A percentile compares a stretch with the other conserved stretches of the same genome.
These are phyloP conservation scores for Rhabdomys dilectus DNA, from an alignment of 2,113 vertebrate genomes.

Conservation along the genomic window DNA sequence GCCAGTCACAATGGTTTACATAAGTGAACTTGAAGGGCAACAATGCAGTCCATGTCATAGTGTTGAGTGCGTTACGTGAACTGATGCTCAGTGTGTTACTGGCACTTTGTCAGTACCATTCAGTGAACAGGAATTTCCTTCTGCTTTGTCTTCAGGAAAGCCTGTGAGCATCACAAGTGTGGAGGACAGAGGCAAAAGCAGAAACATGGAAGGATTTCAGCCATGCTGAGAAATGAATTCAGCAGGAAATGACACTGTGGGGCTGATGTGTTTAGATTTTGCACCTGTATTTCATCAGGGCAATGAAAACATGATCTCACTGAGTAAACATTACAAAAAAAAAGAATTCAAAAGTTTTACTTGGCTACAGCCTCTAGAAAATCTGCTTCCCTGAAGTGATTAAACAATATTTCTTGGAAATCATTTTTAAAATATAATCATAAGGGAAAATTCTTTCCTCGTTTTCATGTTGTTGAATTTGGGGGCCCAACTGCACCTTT, in stretches of 20 bases:
- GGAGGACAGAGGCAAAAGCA: not conserved
- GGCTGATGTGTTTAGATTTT: slow-evolving; percentile 80
- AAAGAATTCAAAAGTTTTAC: slow-evolving; percentile 87
- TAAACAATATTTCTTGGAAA: slow-evolving; percentile 86
- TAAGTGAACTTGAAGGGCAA: not conserved
- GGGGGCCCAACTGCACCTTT: not conserved
- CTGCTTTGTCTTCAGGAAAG: slow-evolving; percentile 11
- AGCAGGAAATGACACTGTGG: slow-evolving; percentile 75
- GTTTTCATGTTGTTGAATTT: slow-evolving; percentile 68
- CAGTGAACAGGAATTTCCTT: not conserved
- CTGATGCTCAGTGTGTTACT: slow-evolving; percentile 1
- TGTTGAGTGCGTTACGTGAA: not conserved
- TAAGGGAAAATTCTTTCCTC: slow-evolving; percentile 73
- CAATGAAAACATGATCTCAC: slow-evolving; percentile 87
- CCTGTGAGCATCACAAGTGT: slow-evolving; percentile 34
- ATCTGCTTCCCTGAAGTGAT: slow-evolving; percentile 82
- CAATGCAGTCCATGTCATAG: not conserved
- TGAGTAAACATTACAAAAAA: slow-evolving; percentile 87
- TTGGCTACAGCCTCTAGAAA: slow-evolving; percentile 83
- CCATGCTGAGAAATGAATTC: slow-evolving; percentile 77
- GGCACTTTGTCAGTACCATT: not conserved
- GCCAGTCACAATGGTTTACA: not conserved
- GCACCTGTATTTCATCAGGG: slow-evolving; percentile 88
- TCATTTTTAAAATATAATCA: slow-evolving; percentile 71
- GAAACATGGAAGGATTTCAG: slow-evolving; percentile 50